Percentiles rank a stretch among this genome's conserved stretches.
Evolutionary conservation across 2,797 vertebrate genomes (phyloP).

Genomic region (Mormyrus proboscirostris): DNA sequence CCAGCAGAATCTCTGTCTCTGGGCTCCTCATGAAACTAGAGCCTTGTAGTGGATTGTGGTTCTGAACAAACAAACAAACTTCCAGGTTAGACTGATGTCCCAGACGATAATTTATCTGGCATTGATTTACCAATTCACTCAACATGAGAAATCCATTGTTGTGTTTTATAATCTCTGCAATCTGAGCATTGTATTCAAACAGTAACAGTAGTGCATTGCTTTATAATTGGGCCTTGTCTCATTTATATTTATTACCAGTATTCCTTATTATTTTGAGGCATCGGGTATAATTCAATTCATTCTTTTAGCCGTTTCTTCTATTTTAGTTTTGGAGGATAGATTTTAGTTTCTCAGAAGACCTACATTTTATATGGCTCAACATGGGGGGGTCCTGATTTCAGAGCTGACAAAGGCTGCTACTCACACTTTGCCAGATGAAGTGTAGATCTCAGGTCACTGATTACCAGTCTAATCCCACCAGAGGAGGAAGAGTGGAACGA

Average conservation of each 20-base stretch:
- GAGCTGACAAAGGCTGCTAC: background rate
- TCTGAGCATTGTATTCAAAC: background rate
- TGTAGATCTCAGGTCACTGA: background rate
- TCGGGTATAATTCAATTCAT: background rate
- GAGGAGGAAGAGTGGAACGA: background rate
- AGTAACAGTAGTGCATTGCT: background rate
- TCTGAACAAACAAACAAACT: background rate
- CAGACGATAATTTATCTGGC: background rate
- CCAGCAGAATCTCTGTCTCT: background rate
- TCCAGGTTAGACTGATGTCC: background rate
- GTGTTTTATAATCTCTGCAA: background rate
- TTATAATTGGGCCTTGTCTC: background rate
- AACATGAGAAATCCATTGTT: background rate
- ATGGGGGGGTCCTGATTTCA: background rate
- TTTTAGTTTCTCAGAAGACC: background rate
- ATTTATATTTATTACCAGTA: background rate
- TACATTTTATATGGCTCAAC: background rate
- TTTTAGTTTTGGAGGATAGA: background rate
- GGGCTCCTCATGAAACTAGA: background rate
- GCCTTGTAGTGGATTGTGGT: background rate
- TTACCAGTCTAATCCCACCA: background rate
- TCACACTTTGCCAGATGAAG: background rate
- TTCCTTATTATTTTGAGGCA: background rate
- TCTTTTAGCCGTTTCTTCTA: background rate
- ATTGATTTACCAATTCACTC: background rate